These are phyloP conservation scores for Xenopus laevis DNA, from an alignment of 2,113 vertebrate species.

Conservation along the genomic window DNA sequence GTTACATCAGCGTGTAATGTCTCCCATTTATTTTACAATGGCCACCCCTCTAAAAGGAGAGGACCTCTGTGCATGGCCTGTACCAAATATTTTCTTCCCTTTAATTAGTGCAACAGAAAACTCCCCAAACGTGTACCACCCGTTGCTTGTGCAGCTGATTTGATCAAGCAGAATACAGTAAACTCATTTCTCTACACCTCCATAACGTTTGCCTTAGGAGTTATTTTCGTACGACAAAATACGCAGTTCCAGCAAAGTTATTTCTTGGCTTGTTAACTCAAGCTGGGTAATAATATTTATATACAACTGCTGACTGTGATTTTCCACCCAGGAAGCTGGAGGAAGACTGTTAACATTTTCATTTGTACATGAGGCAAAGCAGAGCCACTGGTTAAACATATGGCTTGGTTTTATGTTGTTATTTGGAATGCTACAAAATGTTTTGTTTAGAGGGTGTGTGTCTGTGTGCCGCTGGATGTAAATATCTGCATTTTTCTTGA, in stretches of 20 bases:
- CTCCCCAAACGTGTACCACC: too few relatives aligned
- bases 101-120: too few relatives aligned
- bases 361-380: conserved; percentile 59
- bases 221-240: conserved; percentile 34
- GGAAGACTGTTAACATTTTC: conserved; percentile 58
- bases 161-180: neutral
- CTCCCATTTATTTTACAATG: too few relatives aligned
- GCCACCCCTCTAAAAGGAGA: too few relatives aligned
- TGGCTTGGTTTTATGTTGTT: conserved; percentile 32
- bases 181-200: conserved; percentile 25
- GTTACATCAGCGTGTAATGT: too few relatives aligned
- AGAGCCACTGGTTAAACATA: conserved; percentile 45
- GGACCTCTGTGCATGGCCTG: too few relatives aligned
- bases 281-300: conserved; percentile 71
- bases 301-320: conserved; percentile 66
- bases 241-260: conserved; percentile 28
- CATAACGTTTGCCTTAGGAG: neutral
- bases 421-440: conserved; percentile 14
- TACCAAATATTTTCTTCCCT: too few relatives aligned
- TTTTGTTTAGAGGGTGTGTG: conserved; percentile 8
- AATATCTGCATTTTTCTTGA: conserved; percentile 45
- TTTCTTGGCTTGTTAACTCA: conserved; percentile 56
- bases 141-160: too few relatives aligned
- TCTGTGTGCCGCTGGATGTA: neutral
- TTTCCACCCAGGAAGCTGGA: conserved; percentile 68